These are phyloP conservation scores for Lysiphlebus fabarum DNA, from an alignment of 1,140 invertebrate genomes.

Conservation along the genomic window DNA sequence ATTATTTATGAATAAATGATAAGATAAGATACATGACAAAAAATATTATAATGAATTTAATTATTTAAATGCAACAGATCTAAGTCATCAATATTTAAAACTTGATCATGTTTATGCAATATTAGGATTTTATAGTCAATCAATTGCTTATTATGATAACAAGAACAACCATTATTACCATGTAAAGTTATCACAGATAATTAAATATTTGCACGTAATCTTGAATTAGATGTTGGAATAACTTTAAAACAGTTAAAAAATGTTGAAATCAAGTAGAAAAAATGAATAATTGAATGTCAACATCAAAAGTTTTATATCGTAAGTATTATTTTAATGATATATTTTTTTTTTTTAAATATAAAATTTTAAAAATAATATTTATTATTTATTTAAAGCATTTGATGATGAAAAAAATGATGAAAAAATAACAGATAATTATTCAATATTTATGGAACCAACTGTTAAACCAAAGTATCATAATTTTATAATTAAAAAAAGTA, in stretches of 20 bases:
- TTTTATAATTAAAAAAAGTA: no score
- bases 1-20: constrained; percentile 9
- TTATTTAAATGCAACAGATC: constrained; percentile 61
- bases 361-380: no score
- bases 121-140: constrained; percentile 64
- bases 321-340: constrained; percentile 18
- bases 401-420: constrained; percentile 15
- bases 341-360: no score
- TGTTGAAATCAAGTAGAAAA: constrained; percentile 65
- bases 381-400: constrained; percentile 21
- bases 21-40: no score
- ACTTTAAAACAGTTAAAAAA: constrained; percentile 60
- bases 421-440: no score
- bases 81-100: constrained; percentile 73
- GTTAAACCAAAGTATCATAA: no score
- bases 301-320: constrained; percentile 34
- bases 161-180: constrained; percentile 53
- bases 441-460: no score
- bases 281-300: constrained; percentile 41
- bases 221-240: constrained; percentile 50
- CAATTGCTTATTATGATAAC: constrained; percentile 64
- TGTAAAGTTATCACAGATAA: constrained; percentile 52
- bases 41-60: no score
- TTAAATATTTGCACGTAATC: constrained; percentile 44
- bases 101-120: constrained; percentile 75